Percentiles rank a stretch among this genome's conserved stretches.
Conservation (phyloP, 2,113 vertebrate species). For the Psilopogon haemacephalus region DNA sequence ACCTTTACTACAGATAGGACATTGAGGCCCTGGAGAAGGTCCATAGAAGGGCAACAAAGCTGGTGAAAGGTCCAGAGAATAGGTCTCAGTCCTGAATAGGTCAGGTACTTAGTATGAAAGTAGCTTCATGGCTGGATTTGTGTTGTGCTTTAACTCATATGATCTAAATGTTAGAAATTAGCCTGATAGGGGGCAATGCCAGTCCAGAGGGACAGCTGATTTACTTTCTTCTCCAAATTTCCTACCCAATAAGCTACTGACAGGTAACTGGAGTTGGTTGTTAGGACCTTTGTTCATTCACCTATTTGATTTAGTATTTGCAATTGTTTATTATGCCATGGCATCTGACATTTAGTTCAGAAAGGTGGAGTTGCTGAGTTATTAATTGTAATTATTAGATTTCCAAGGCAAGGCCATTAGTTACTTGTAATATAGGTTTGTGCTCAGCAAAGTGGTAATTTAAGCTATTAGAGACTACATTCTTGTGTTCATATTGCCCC, state of each 20-base stretch:
- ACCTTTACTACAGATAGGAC: too few relatives aligned
- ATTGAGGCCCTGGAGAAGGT: too few relatives aligned
- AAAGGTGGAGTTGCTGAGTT: not conserved
- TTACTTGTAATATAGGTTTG: not conserved
- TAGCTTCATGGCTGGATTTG: not conserved
- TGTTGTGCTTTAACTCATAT: not conserved
- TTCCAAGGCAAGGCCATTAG: not conserved
- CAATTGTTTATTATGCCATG: not conserved
- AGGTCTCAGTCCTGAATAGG: not conserved
- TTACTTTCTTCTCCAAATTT: not conserved
- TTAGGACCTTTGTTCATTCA: not conserved
- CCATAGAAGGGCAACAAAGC: too few relatives aligned
- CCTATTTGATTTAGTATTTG: not conserved
- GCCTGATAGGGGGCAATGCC: not conserved
- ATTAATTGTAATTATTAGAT: not conserved
- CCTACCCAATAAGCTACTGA: not conserved
- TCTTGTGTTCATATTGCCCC: not conserved
- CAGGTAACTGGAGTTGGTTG: not conserved
- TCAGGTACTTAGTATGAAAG: not conserved
- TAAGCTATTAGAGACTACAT: not conserved
- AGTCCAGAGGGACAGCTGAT: not conserved
- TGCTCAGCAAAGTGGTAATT: not conserved
- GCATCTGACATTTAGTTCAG: not conserved
- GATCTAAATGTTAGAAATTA: not conserved
- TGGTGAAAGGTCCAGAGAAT: too few relatives aligned